Evolutionary conservation across 2,888 invertebrate genomes (phyloP), one percentile per base, ranked within the genome.

Genomic region (Drosophila niveifrons): DNA sequence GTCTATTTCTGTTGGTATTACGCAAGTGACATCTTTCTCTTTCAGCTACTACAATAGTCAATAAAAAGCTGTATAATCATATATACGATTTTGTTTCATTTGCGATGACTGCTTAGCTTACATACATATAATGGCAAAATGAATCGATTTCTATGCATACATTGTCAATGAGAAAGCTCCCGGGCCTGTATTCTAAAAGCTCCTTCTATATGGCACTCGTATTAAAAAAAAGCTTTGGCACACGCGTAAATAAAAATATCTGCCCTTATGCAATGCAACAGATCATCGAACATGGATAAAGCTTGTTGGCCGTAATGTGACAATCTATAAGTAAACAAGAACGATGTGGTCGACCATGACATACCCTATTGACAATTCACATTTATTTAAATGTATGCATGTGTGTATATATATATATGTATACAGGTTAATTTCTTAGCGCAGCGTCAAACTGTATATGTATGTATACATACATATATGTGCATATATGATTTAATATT

Each of bases 281-380:
- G 44, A 56, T 56, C 55, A 10, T 17, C 44, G 31, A 44, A 18
- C 31, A 44, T 44, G 44, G 31, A 34, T 18, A 10, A 31, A 18
- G 17, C 44, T 15, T 31, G 17, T n/a, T 44, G 43, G n/a, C 44
- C 18, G 31, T 44, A 55, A 44, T 55, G 55, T 43, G 55, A 55
- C 55, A 56, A 9, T 56, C 55, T 55, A 55, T 17, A 56, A 31
- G 43, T 55, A 55, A n/a, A 18, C 10, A 2, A 31, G n/a, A 43
- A 43, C 9, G 17, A 11, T 43, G n/a, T 29, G 17, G 39, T 41
- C 39, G 39, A 41, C 39, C 39, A 15, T 41, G 39, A 15, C 13
- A 55, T 29, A 55, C 43, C 55, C 17, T 29, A 17, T 43, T 43
- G 29, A 17, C 43, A 29, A 31, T 44, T 31, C 29, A 43, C 29